Evolutionary conservation across 2,797 vertebrate species (phyloP).

Genomic region (Malacoctenus gilli): DNA sequence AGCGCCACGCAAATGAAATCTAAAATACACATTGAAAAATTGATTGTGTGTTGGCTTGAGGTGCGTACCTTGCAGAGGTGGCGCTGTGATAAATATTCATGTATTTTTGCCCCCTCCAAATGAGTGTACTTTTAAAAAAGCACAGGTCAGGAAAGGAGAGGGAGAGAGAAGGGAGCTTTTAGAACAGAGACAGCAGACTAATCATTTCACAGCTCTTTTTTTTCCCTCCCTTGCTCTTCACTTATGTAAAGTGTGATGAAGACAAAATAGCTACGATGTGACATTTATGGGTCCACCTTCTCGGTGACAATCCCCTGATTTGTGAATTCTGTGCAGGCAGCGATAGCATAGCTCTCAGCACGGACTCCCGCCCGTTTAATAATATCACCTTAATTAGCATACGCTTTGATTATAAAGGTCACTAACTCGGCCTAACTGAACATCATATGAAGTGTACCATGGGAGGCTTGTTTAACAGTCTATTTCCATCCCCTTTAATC

Average conservation of each 20-base stretch:
- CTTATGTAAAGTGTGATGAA: constrained; percentile 31
- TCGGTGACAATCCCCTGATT: constrained; percentile 51
- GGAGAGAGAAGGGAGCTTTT: constrained; percentile 17
- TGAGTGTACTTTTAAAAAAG: constrained; percentile 44
- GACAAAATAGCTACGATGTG: constrained; percentile 52
- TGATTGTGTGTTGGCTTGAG: constrained; percentile 42
- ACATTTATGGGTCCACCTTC: constrained; percentile 69
- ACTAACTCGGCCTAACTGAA: constrained; percentile 67
- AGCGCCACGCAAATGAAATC: constrained; percentile 57
- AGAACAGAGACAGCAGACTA: constrained; percentile 32
- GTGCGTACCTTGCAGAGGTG: constrained; percentile 41
- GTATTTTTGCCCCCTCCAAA: constrained; percentile 36
- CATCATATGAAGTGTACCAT: constrained; percentile 60
- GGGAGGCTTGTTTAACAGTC: constrained; percentile 70
- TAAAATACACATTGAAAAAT: constrained; percentile 58
- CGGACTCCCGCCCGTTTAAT: constrained; percentile 61
- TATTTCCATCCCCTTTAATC: constrained; percentile 69
- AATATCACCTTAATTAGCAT: constrained; percentile 76
- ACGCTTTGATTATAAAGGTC: constrained; percentile 81
- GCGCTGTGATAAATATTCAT: constrained; percentile 63
- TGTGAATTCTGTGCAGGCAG: constrained; percentile 62
- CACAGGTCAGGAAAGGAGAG: constrained; percentile 35
- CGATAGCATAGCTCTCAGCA: constrained; percentile 64
- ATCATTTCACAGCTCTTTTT: constrained; percentile 27
- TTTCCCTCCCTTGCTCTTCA: constrained; percentile 15